These are phyloP conservation scores for Lepus europaeus DNA, from an alignment of 2,113 vertebrate genomes.

Conservation along the genomic window DNA sequence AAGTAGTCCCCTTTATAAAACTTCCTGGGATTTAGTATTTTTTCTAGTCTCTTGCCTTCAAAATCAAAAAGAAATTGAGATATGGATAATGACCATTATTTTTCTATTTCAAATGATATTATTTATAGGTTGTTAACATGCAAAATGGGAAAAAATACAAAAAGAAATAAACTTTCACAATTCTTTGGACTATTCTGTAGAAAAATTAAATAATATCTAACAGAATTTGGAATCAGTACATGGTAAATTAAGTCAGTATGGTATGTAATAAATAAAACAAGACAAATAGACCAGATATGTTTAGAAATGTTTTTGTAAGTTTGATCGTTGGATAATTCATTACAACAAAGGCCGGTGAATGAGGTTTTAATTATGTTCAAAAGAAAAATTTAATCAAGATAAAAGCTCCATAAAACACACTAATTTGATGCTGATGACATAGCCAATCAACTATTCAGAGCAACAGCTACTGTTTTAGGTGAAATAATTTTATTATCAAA, in stretches of 20 bases:
- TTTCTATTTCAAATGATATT: neutral
- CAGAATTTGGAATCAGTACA: neutral
- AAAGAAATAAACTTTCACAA: neutral
- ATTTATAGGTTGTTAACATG: neutral
- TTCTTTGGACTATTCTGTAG: neutral
- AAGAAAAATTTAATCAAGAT: slow-evolving; percentile 79
- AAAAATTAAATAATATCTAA: neutral
- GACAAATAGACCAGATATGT: slow-evolving; percentile 47
- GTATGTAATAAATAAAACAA: slow-evolving; percentile 68
- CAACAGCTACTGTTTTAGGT: slow-evolving; percentile 63
- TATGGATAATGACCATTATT: neutral
- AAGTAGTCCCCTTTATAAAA: neutral
- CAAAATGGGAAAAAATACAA: neutral
- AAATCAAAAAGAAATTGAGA: slow-evolving; percentile 47
- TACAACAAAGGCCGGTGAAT: slow-evolving; percentile 67
- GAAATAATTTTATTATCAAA: slow-evolving; percentile 63
- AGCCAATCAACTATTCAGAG: slow-evolving; percentile 75
- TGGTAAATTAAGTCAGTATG: neutral
- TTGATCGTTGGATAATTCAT: slow-evolving; percentile 74
- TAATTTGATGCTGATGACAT: slow-evolving; percentile 78
- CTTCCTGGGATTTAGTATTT: neutral
- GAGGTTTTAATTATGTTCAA: slow-evolving; percentile 72
- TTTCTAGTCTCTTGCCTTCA: neutral
- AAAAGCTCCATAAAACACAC: slow-evolving; percentile 66
- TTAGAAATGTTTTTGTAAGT: slow-evolving; percentile 68